phyloP scores from a whole-genome alignment of 2,888 invertebrate species.

The Flexamia atlantica region DNA sequence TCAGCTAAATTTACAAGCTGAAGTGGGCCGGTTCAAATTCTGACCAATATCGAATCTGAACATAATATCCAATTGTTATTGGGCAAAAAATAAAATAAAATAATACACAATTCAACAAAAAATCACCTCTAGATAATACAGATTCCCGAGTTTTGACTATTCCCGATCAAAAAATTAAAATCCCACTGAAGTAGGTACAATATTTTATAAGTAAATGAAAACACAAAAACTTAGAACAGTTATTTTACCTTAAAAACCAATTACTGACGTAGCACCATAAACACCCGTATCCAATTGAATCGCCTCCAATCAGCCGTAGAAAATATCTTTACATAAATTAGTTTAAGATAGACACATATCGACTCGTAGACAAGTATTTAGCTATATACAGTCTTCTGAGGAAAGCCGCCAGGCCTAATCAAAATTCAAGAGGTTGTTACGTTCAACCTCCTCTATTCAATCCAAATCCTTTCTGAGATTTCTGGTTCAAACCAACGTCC shows the following conservation, averaged over 20 bases:
- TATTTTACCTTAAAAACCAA: neutral
- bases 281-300: neutral
- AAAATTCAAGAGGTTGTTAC: neutral
- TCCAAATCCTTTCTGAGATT: neutral
- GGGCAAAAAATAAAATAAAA: no score
- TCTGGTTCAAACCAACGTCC: conserved; percentile 52
- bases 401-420: conserved; percentile 17
- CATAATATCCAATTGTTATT: no score
- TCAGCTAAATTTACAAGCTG: no score
- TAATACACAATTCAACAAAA: no score
- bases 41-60: no score
- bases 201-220: no score
- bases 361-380: conserved; percentile 30
- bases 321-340: conserved; percentile 18
- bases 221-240: no score
- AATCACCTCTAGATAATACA: no score
- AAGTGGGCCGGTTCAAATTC: no score
- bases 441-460: neutral
- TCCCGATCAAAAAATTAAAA: no score
- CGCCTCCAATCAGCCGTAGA: neutral
- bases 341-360: conserved; percentile 43
- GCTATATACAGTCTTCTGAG: conserved; percentile 3
- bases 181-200: no score
- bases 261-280: neutral
- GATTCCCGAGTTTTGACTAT: no score